These are phyloP conservation scores for Parasteatoda lunata DNA, from an alignment of 2,888 invertebrate genomes.

Conservation along the genomic window DNA sequence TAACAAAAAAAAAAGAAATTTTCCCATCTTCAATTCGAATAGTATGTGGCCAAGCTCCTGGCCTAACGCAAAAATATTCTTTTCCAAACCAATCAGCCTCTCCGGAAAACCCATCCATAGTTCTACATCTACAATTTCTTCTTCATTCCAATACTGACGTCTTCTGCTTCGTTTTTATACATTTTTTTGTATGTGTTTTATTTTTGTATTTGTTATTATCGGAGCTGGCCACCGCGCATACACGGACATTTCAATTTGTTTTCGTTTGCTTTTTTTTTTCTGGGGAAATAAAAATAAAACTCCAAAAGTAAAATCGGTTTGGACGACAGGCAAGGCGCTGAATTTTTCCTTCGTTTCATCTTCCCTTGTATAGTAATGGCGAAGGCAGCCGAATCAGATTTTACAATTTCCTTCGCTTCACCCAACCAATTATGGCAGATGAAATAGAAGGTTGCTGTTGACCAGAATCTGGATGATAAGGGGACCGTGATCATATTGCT, in stretches of 20 bases:
- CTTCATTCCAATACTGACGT: conserved; percentile 44
- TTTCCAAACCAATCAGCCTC: conserved; percentile 60
- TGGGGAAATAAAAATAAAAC: neutral
- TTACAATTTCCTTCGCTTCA: conserved; percentile 67
- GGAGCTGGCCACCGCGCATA: conserved; percentile 48
- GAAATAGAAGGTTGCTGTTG: conserved; percentile 65
- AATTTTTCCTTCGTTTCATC: conserved; percentile 46
- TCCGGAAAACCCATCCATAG: conserved; percentile 57
- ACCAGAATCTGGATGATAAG: conserved; percentile 17
- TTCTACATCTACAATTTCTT: conserved; percentile 66
- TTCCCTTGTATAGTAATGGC: conserved; percentile 55
- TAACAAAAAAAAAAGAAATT: conserved; percentile 18
- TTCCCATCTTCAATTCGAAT: conserved; percentile 56
- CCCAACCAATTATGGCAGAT: conserved; percentile 67
- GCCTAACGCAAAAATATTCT: conserved; percentile 61
- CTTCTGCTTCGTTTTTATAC: conserved; percentile 35
- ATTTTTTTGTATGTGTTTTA: conserved; percentile 10
- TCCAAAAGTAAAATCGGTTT: conserved; percentile 25
- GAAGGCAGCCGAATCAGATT: conserved; percentile 66
- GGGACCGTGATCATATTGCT: conserved; percentile 49
- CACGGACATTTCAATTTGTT: conserved; percentile 68
- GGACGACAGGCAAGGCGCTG: conserved; percentile 47
- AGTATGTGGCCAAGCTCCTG: conserved; percentile 42
- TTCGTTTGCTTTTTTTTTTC: conserved; percentile 43
- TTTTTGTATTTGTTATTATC: conserved; percentile 54